phyloP scores from a whole-genome alignment of 2,797 vertebrate genomes.

The Nothura maculosa region DNA sequence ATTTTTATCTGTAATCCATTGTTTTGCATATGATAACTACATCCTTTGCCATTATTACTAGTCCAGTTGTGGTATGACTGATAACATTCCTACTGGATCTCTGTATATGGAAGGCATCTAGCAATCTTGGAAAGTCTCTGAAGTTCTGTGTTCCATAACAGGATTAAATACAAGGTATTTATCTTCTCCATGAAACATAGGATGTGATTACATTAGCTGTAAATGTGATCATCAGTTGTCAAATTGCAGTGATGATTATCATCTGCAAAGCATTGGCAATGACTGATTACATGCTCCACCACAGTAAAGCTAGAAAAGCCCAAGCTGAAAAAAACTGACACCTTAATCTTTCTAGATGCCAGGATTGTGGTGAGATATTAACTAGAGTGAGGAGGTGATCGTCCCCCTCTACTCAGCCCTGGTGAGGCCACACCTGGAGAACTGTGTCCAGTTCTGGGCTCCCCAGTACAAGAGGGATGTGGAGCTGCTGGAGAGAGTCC shows the following conservation, averaged over 20 bases:
- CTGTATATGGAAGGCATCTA: not conserved
- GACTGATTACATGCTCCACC: not conserved
- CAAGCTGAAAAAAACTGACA: not conserved
- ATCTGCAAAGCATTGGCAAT: not conserved
- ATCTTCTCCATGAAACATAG: not conserved
- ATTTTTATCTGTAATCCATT: not conserved
- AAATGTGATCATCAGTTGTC: not conserved
- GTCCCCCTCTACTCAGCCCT: too few relatives aligned
- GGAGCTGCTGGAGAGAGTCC: too few relatives aligned
- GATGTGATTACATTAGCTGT: not conserved
- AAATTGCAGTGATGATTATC: not conserved
- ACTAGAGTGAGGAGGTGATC: too few relatives aligned
- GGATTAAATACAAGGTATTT: not conserved
- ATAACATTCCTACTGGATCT: not conserved
- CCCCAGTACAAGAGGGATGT: too few relatives aligned
- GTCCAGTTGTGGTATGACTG: not conserved
- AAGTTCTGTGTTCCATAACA: not conserved
- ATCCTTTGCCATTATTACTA: not conserved
- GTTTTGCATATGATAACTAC: not conserved
- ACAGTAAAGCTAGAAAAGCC: not conserved
- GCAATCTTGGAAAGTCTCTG: not conserved
- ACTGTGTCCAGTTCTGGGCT: too few relatives aligned
- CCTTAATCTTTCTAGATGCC: not conserved
- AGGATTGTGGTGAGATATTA: rapidly evolving
- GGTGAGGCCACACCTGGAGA: too few relatives aligned